Evolutionary conservation across 2,797 vertebrate species (phyloP).

Genomic region (Euphonia xanthogaster): DNA sequence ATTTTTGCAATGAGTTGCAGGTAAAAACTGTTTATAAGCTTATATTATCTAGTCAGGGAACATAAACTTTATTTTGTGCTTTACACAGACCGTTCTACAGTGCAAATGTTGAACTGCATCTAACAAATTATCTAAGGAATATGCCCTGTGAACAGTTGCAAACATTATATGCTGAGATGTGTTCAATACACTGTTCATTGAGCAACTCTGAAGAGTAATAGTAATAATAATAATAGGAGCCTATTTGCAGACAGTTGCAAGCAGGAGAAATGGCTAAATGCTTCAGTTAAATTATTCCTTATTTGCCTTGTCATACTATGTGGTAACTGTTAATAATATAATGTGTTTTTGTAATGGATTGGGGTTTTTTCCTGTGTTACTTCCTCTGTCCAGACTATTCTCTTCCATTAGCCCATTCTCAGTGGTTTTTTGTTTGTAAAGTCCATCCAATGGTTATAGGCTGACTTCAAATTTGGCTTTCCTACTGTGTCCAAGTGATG

Average conservation of each 20-base stretch:
- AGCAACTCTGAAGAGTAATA: slow-evolving; percentile 30
- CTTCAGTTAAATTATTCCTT: slow-evolving; percentile 54
- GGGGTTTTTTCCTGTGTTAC: background rate
- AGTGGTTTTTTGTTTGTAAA: slow-evolving; percentile 24
- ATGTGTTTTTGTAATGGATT: slow-evolving; percentile 46
- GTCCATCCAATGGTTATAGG: background rate
- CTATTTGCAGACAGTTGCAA: slow-evolving; percentile 47
- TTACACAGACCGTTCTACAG: background rate
- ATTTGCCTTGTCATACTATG: slow-evolving; percentile 43
- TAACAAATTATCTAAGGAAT: slow-evolving; percentile 23
- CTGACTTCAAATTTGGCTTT: background rate
- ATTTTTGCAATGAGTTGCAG: background rate
- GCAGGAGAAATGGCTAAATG: slow-evolving; percentile 53
- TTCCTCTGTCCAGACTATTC: slow-evolving; percentile 34
- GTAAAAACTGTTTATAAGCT: slow-evolving; percentile 11
- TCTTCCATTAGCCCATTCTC: slow-evolving; percentile 40
- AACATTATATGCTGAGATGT: slow-evolving; percentile 7
- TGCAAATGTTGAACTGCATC: background rate
- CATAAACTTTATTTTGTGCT: slow-evolving; percentile 27
- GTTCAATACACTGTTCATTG: background rate
- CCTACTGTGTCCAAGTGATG: background rate
- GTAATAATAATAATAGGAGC: slow-evolving; percentile 48
- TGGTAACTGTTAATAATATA: slow-evolving; percentile 51
- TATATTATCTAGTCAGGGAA: slow-evolving; percentile 24
- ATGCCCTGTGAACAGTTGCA: background rate